Conservation (phyloP, 1,140 invertebrate species). For the Nebria ingens region DNA sequence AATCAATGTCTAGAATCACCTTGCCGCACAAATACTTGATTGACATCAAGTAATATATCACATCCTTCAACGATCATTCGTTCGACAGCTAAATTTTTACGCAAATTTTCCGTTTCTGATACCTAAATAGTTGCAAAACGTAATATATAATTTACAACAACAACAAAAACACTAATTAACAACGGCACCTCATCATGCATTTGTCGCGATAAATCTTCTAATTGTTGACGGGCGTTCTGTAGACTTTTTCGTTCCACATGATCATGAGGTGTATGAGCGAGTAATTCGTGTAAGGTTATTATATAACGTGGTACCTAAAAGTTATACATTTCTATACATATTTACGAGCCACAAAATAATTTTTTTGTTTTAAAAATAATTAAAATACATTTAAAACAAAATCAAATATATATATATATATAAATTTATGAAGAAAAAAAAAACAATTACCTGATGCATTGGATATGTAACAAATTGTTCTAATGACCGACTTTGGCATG, state of each 20-base stretch:
- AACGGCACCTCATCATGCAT: constrained; percentile 66
- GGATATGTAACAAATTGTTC: constrained; percentile 90
- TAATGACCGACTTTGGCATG: constrained; percentile 72
- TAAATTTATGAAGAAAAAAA: too few species aligned
- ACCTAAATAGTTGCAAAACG: constrained; percentile 46
- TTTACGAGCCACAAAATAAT: too few species aligned
- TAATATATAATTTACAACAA: constrained; percentile 11
- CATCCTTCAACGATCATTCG: constrained; percentile 93
- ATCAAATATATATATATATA: too few species aligned
- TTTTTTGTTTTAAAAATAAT: too few species aligned
- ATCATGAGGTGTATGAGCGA: constrained; percentile 88
- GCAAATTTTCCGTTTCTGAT: constrained; percentile 87
- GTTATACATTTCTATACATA: too few species aligned
- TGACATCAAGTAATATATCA: constrained; percentile 87
- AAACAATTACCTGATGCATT: constrained; percentile 78
- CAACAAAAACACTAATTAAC: background rate
- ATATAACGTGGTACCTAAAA: constrained; percentile 92
- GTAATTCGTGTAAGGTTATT: constrained; percentile 79
- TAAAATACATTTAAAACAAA: too few species aligned
- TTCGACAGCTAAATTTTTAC: constrained; percentile 88
- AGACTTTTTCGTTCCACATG: constrained; percentile 87
- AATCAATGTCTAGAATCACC: constrained; percentile 46
- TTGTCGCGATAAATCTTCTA: constrained; percentile 76
- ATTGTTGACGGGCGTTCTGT: constrained; percentile 76
- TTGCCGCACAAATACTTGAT: constrained; percentile 84